A percentile compares a stretch with the other conserved stretches of the same genome.
Conservation (phyloP, 2,113 vertebrate genomes). For the Bubalus kerabau region DNA sequence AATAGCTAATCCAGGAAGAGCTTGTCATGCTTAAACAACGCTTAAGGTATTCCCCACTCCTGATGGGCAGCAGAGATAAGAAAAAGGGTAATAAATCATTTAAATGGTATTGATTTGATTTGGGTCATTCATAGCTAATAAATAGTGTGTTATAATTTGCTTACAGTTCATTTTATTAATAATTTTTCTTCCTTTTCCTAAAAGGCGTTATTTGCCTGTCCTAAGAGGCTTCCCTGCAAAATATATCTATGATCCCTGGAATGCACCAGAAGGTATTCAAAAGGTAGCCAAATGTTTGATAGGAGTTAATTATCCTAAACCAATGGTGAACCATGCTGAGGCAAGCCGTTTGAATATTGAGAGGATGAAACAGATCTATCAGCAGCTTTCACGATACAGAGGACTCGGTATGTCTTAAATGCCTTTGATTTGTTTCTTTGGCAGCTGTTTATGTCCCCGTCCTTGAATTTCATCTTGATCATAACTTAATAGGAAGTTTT, state of each 20-base stretch:
- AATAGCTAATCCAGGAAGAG: constrained; percentile 22
- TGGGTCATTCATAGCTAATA: neutral
- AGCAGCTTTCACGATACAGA: constrained; percentile 93
- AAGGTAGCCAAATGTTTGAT: constrained; percentile 93
- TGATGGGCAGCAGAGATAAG: constrained; percentile 24
- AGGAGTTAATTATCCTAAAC: constrained; percentile 93
- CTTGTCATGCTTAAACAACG: neutral
- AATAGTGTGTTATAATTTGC: neutral
- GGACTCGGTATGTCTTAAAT: constrained; percentile 85
- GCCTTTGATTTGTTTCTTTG: neutral
- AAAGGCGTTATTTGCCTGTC: constrained; percentile 92
- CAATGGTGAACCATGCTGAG: constrained; percentile 95
- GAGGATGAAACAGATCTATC: constrained; percentile 97
- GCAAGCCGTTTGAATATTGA: constrained; percentile 95
- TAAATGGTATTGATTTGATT: constrained; percentile 19
- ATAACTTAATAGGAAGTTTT: neutral
- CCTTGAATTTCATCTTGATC: neutral
- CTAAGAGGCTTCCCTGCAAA: constrained; percentile 93
- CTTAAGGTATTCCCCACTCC: neutral
- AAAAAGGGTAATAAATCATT: neutral
- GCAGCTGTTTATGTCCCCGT: neutral
- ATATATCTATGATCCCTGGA: constrained; percentile 98
- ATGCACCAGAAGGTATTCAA: constrained; percentile 92
- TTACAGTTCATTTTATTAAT: neutral
- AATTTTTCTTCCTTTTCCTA: constrained; percentile 27